Percentiles rank a stretch among this genome's conserved stretches.
Evolutionary conservation across 2,888 invertebrate genomes (phyloP).

Genomic region (Chironomus riparius): DNA sequence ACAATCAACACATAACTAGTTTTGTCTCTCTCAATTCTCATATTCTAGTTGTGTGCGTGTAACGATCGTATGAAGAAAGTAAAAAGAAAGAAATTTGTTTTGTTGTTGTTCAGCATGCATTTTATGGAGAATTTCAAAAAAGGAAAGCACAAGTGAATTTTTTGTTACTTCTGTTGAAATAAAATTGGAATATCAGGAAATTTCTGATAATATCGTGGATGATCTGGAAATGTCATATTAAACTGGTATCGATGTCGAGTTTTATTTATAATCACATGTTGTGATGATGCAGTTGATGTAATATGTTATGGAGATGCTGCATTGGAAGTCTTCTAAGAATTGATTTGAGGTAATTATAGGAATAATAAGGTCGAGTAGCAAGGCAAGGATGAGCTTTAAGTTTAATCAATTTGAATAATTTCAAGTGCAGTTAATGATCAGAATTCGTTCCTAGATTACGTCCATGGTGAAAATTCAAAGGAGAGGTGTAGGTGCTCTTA

Average conservation of each 20-base stretch:
- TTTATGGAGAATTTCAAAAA: neutral
- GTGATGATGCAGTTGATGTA: too few species aligned
- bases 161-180: neutral
- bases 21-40: constrained; percentile 3
- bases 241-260: too few species aligned
- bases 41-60: neutral
- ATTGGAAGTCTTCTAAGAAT: neutral
- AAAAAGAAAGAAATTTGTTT: constrained; percentile 15
- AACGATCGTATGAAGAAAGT: neutral
- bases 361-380: too few species aligned
- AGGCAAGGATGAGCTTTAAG: too few species aligned
- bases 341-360: too few species aligned
- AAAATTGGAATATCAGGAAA: neutral
- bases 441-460: too few species aligned
- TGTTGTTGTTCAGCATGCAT: neutral
- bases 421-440: too few species aligned
- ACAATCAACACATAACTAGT: neutral
- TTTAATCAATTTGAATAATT: too few species aligned
- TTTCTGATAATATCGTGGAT: neutral
- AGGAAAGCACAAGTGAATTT: constrained; percentile 1
- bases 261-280: too few species aligned
- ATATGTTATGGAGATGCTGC: neutral
- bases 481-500: too few species aligned
- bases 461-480: too few species aligned
- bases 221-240: neutral